Percentiles rank a stretch among this genome's conserved stretches.
Conservation (phyloP, 2,797 vertebrate genomes). For the Tadarida brasiliensis region DNA sequence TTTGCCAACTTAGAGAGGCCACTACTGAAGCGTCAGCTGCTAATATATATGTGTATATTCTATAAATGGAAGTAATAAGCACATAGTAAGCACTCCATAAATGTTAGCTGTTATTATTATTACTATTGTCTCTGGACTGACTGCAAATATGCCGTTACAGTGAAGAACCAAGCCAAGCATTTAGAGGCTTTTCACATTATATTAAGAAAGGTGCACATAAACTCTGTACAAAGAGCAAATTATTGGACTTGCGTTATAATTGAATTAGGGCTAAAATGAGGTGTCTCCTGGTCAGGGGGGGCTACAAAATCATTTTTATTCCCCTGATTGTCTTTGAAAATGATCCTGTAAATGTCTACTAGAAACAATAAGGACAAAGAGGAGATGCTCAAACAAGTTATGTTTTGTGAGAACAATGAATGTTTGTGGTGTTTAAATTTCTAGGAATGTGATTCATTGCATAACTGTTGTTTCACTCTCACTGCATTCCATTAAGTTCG, state of each 20-base stretch:
- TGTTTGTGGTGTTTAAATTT: slow-evolving; percentile 32
- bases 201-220: slow-evolving; percentile 37
- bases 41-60: neutral
- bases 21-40: neutral
- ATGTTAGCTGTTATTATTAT: neutral
- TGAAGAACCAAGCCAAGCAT: slow-evolving; percentile 4
- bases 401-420: slow-evolving; percentile 56
- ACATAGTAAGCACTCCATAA: slow-evolving; percentile 20
- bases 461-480: neutral
- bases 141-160: neutral
- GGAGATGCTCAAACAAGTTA: neutral
- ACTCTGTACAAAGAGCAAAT: slow-evolving; percentile 48
- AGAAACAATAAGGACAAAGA: slow-evolving; percentile 64
- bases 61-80: neutral
- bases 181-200: slow-evolving; percentile 52
- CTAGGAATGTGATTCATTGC: slow-evolving; percentile 2
- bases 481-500: slow-evolving; percentile 44
- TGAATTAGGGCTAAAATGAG: slow-evolving; percentile 56
- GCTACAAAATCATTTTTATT: slow-evolving; percentile 58
- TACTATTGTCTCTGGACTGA: neutral
- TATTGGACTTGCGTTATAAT: slow-evolving; percentile 64
- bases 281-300: neutral
- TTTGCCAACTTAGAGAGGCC: slow-evolving; percentile 5
- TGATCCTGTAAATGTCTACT: slow-evolving; percentile 7
- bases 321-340: slow-evolving; percentile 49